Evolutionary conservation across 2,888 invertebrate species (phyloP).

Genomic region (Auanema freiburgensis): DNA sequence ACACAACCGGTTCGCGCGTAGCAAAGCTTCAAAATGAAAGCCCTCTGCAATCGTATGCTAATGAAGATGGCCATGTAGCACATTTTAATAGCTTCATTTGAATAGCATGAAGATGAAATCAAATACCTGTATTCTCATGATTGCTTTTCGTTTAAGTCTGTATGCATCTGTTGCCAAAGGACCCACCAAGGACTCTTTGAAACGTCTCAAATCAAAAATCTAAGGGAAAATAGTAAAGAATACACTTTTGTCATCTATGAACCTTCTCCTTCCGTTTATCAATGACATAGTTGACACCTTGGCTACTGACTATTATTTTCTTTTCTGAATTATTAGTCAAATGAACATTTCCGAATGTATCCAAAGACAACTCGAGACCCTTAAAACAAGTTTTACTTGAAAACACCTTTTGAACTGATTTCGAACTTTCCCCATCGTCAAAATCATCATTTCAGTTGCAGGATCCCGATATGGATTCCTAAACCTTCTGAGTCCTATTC

Average conservation of each 20-base stretch:
- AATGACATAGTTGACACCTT: conserved; percentile 11
- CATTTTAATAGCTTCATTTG: too few relatives aligned
- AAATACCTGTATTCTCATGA: conserved; percentile 18
- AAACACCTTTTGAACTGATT: not conserved
- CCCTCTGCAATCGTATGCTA: not conserved
- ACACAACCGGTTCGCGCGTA: too few relatives aligned
- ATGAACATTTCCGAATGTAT: conserved; percentile 16
- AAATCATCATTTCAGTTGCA: conserved; percentile 1
- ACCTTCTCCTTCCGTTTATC: conserved; percentile 14
- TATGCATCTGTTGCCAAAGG: conserved; percentile 4
- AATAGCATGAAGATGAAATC: not conserved
- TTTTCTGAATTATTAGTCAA: conserved; percentile 14
- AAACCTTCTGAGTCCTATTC: conserved; percentile 11
- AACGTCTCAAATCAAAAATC: conserved; percentile 20
- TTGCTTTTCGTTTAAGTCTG: conserved; percentile 9
- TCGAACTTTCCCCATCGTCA: conserved; percentile 2
- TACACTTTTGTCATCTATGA: not conserved
- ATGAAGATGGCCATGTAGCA: too few relatives aligned
- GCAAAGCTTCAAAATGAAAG: not conserved
- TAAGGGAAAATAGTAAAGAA: too few relatives aligned
- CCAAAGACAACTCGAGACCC: conserved; percentile 20
- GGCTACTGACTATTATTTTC: conserved; percentile 13
- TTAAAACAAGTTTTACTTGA: conserved; percentile 6
- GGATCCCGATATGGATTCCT: not conserved
- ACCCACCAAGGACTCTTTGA: not conserved